These are phyloP conservation scores for Pomatorhinus ruficollis DNA, from an alignment of 2,113 vertebrate genomes.

Conservation along the genomic window DNA sequence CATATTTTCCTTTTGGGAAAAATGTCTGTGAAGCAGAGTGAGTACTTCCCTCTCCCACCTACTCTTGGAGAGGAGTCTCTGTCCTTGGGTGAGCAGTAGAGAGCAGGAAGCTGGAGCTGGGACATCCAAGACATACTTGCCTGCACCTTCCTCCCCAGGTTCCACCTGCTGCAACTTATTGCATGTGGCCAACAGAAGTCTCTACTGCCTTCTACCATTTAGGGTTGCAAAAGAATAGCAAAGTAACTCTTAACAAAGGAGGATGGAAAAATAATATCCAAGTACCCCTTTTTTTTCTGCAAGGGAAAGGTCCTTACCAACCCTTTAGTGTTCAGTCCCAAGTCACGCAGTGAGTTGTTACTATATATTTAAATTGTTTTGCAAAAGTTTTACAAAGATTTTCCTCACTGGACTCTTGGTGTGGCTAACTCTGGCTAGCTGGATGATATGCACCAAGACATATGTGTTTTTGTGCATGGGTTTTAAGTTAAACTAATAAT, in stretches of 20 bases:
- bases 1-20: not conserved
- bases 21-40: not conserved
- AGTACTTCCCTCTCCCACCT: not conserved
- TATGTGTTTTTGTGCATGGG: not conserved
- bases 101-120: not conserved
- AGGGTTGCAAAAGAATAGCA: not conserved
- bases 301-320: not conserved
- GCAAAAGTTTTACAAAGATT: not conserved
- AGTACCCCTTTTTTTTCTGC: not conserved
- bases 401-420: not conserved
- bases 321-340: not conserved
- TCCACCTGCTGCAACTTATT: not conserved
- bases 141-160: not conserved
- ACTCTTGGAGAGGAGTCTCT: not conserved
- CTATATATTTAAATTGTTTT: not conserved
- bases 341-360: not conserved
- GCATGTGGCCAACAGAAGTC: not conserved
- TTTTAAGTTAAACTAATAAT: not conserved
- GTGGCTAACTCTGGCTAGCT: not conserved
- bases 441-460: not conserved
- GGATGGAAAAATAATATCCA: not conserved
- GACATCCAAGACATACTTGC: not conserved
- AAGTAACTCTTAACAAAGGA: not conserved
- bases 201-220: not conserved
- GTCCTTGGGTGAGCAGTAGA: not conserved